These are phyloP conservation scores for Amblyornis subalaris DNA, from an alignment of 2,113 vertebrate genomes.

Conservation along the genomic window DNA sequence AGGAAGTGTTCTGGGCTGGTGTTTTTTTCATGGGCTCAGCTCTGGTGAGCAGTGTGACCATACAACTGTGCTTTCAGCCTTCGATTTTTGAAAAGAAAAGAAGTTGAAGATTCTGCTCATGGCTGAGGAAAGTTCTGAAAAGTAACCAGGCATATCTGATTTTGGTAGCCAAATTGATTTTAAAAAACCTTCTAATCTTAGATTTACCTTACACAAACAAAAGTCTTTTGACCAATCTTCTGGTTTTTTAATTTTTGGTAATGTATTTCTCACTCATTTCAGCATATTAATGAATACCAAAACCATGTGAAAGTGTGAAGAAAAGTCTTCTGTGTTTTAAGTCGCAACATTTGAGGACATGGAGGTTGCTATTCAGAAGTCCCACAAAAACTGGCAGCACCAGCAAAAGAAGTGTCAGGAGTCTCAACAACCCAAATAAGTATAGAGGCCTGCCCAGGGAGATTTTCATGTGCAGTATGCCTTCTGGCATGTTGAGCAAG, in stretches of 20 bases:
- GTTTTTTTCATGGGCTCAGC: not conserved
- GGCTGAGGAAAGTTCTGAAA: not conserved
- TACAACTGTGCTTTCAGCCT: not conserved
- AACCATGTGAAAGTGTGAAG: not conserved
- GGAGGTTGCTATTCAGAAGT: not conserved
- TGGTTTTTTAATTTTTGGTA: not conserved
- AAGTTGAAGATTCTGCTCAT: not conserved
- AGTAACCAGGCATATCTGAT: not conserved
- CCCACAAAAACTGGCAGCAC: not conserved
- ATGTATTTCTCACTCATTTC: not conserved
- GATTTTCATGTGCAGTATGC: not conserved
- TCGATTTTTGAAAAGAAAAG: not conserved
- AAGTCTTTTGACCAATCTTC: not conserved
- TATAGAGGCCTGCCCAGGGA: not conserved
- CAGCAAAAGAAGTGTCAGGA: constrained; percentile 20
- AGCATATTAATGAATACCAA: not conserved
- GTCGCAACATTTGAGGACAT: not conserved
- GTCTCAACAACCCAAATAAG: not conserved
- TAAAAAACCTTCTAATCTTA: not conserved
- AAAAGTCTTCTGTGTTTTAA: not conserved
- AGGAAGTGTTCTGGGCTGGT: not conserved
- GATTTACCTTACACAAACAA: not conserved
- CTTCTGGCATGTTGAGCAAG: constrained; percentile 25
- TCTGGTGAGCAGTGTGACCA: not conserved
- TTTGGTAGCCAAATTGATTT: not conserved